These are phyloP conservation scores for Regulus satrapa DNA, from an alignment of 2,113 vertebrate species.

Conservation along the genomic window DNA sequence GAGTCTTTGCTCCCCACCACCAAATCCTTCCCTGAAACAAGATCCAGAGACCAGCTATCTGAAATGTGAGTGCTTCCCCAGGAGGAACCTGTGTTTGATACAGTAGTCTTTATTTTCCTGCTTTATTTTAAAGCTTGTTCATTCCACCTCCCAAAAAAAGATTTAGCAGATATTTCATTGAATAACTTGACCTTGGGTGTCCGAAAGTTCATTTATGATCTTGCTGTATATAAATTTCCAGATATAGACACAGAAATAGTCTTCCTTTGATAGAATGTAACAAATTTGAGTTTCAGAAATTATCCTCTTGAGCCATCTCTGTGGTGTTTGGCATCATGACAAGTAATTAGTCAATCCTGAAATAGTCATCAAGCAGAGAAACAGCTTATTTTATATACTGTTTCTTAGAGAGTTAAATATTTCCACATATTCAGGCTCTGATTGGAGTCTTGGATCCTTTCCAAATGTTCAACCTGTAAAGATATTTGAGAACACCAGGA, in stretches of 20 bases:
- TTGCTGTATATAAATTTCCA: constrained; percentile 47
- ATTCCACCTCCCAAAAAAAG: not conserved
- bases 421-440: constrained; percentile 63
- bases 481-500: constrained; percentile 71
- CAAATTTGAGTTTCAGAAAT: constrained; percentile 61
- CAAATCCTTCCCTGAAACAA: not conserved
- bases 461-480: constrained; percentile 73
- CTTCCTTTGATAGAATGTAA: constrained; percentile 53
- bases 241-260: constrained; percentile 42
- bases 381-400: constrained; percentile 68
- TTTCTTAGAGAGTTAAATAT: constrained; percentile 73
- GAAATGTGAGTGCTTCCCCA: not conserved
- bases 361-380: constrained; percentile 66
- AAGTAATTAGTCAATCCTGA: constrained; percentile 71
- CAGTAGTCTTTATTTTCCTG: constrained; percentile 1
- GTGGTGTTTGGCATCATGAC: constrained; percentile 58
- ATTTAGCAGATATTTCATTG: not conserved
- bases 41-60: not conserved
- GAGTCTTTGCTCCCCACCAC: not conserved
- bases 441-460: constrained; percentile 69
- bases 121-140: not conserved
- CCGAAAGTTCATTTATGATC: constrained; percentile 53
- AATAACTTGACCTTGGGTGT: not conserved
- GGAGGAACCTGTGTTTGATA: not conserved
- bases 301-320: constrained; percentile 51